These are phyloP conservation scores for Pangasius djambal DNA, from an alignment of 2,797 vertebrate genomes.

Conservation along the genomic window DNA sequence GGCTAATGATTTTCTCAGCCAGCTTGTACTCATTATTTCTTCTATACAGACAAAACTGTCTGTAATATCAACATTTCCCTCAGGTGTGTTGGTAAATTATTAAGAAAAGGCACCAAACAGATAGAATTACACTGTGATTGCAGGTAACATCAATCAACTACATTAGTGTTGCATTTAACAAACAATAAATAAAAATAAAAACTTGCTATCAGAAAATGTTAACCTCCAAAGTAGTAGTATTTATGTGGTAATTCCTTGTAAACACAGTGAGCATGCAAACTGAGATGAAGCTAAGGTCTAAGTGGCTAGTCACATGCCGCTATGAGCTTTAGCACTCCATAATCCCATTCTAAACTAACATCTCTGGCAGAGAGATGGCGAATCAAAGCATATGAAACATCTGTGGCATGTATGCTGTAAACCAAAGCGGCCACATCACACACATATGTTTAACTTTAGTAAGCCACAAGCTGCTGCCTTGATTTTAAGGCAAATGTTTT, in stretches of 20 bases:
- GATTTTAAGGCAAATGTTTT: neutral
- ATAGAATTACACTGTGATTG: neutral
- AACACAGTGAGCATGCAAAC: neutral
- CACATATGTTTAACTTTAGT: neutral
- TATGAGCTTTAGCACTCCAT: neutral
- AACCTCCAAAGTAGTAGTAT: neutral
- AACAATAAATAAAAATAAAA: neutral
- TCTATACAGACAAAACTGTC: neutral
- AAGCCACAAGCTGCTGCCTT: neutral
- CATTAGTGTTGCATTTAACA: neutral
- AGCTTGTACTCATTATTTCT: neutral
- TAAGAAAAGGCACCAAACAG: neutral
- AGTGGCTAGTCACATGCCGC: neutral
- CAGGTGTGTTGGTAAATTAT: neutral
- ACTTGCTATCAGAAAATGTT: neutral
- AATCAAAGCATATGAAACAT: conserved; percentile 23
- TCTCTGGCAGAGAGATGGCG: neutral
- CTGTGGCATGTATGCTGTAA: neutral
- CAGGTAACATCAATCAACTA: neutral
- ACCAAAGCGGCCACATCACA: neutral
- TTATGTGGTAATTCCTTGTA: neutral
- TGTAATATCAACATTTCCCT: neutral
- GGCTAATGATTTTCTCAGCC: neutral
- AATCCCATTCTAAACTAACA: neutral
- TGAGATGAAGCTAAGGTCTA: neutral